Evolutionary conservation across 2,888 invertebrate genomes (phyloP), one percentile per base, ranked within the genome.

Genomic region (Metopia argyrocephala): DNA sequence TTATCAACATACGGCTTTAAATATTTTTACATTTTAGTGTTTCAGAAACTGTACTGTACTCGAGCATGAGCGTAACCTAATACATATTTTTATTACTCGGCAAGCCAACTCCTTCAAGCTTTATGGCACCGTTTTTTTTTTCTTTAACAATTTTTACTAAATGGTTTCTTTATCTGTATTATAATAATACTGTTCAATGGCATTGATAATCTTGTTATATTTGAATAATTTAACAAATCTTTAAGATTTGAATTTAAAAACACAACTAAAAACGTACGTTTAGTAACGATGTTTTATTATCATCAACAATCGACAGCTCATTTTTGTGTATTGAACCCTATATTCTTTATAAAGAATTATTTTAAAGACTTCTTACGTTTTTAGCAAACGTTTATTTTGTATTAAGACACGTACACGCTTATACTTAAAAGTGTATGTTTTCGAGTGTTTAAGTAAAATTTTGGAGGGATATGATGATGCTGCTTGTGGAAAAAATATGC

Each of bases 401-500:
- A 27, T 31, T 50, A 46, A 59, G 69, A 57, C 73, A 80, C 68
- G 73, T 76, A 46, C 68, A 50, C 23, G 25, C n/a, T 20, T 31
- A 18, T 27, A 71, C 48, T 61, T 56, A 54, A 27, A 71, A 70
- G 70, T 54, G 31, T 75, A 38, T 62, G 61, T 76, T 52, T 38
- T 27, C 3, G 20, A 38, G 18, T 45, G 45, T 54, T 54, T 18
- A 3, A 28, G 25, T 45, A 25, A 50, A 57, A 27, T 71, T 73
- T 78, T 71, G 61, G 71, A 65, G 71, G 65, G 54, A 74, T 71
- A 48, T 66, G 65, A 23, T 38, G 61, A 25, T 38, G 28, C 54
- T 79, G 45, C 56, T 62, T 54, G 31, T 48, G 69, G 73, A 52
- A 69, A 84, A 87, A 89, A 88, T 87, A 88, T 88, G 88, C 89